Evolutionary conservation across 2,113 vertebrate genomes (phyloP).

Genomic region (Hippocampus mohnikei): DNA sequence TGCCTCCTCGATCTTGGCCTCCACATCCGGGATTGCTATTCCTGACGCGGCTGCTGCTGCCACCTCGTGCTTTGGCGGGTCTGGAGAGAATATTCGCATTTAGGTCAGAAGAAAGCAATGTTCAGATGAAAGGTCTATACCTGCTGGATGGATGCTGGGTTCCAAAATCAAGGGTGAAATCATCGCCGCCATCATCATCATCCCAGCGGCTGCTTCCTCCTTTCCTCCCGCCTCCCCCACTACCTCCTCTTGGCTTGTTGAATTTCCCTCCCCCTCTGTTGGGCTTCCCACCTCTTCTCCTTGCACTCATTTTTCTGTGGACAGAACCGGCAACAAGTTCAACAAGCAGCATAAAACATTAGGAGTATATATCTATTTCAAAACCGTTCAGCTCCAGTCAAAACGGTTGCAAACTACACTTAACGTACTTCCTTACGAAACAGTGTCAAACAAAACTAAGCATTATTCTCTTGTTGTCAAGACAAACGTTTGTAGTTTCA

Average conservation of each 20-base stretch:
- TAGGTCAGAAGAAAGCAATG: not conserved
- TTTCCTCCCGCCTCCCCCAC: slow-evolving; percentile 40
- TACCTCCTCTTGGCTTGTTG: slow-evolving; percentile 67
- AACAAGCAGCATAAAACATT: not conserved
- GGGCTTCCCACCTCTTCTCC: slow-evolving; percentile 80
- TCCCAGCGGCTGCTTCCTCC: slow-evolving; percentile 76
- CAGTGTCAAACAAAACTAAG: no score
- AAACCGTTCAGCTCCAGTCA: no score
- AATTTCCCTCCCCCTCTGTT: slow-evolving; percentile 82
- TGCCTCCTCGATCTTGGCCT: slow-evolving; percentile 15
- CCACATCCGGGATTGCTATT: slow-evolving; percentile 27
- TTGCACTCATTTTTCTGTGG: slow-evolving; percentile 66
- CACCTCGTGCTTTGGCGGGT: slow-evolving; percentile 39
- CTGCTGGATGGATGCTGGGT: slow-evolving; percentile 55
- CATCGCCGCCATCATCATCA: slow-evolving; percentile 78
- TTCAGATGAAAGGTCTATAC: slow-evolving; percentile 23
- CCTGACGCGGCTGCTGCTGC: not conserved
- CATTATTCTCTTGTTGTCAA: no score
- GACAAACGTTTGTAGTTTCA: not conserved
- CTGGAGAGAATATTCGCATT: slow-evolving; percentile 28
- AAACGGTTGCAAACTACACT: no score
- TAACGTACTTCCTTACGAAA: no score
- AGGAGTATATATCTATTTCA: no score
- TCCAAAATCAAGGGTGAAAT: slow-evolving; percentile 81
- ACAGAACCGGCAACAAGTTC: not conserved